Conservation (phyloP, 2,113 vertebrate species). For the Picathartes gymnocephalus region DNA sequence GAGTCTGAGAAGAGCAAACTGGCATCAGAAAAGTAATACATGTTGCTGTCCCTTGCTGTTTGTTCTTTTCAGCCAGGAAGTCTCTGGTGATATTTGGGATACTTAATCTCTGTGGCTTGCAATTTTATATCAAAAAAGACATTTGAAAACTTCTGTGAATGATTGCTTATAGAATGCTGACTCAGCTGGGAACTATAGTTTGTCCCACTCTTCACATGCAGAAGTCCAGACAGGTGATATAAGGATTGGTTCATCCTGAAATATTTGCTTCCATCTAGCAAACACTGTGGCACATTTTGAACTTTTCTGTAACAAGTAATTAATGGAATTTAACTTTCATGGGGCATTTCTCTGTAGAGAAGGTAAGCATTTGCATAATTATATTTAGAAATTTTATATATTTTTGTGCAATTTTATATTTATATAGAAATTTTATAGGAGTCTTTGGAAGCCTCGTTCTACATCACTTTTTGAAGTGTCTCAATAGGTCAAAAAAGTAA, state of each 20-base stretch:
- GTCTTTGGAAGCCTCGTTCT: background rate
- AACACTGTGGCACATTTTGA: background rate
- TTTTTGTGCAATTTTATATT: background rate
- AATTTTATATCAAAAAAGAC: background rate
- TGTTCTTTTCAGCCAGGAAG: background rate
- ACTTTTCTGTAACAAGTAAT: background rate
- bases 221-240: background rate
- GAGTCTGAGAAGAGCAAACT: background rate
- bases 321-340: background rate
- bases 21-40: background rate
- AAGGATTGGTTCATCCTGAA: background rate
- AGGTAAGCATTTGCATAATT: background rate
- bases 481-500: background rate
- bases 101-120: background rate
- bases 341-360: background rate
- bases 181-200: background rate
- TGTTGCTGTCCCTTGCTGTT: background rate
- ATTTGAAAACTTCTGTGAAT: background rate
- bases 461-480: background rate
- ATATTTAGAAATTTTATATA: background rate
- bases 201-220: background rate
- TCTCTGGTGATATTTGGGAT: background rate
- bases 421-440: background rate
- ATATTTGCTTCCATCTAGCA: background rate
- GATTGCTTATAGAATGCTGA: background rate